phyloP scores from a whole-genome alignment of 2,113 vertebrate genomes.

The Picathartes gymnocephalus region DNA sequence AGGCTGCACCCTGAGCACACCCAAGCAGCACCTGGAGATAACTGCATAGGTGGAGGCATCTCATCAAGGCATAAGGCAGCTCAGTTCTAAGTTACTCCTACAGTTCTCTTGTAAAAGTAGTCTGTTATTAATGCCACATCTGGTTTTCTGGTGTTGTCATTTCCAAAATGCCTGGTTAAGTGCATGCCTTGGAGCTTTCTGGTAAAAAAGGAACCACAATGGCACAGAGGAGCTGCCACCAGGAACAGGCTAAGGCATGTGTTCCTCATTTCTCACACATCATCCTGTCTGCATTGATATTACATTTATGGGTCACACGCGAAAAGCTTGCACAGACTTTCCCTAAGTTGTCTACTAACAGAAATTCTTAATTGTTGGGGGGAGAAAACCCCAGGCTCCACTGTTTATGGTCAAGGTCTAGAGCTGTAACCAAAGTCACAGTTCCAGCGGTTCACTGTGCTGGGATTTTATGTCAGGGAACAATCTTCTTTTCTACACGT shows the following conservation, averaged over 20 bases:
- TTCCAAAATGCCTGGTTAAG: neutral
- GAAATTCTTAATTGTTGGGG: neutral
- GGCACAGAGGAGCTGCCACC: neutral
- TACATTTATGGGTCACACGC: neutral
- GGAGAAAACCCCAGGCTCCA: neutral
- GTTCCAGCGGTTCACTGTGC: neutral
- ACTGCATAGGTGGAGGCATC: slow-evolving; percentile 26
- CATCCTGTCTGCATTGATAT: neutral
- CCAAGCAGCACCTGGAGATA: neutral
- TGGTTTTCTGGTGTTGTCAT: neutral
- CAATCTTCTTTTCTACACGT: neutral
- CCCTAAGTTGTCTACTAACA: neutral
- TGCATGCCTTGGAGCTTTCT: neutral
- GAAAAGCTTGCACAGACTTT: neutral
- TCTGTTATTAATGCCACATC: neutral
- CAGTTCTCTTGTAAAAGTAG: neutral
- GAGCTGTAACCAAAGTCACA: neutral
- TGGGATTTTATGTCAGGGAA: neutral
- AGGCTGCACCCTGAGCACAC: neutral
- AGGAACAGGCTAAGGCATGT: neutral
- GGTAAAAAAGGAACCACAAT: neutral
- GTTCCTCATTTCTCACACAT: slow-evolving; percentile 28
- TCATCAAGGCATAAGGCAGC: slow-evolving; percentile 24
- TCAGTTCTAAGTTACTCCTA: neutral
- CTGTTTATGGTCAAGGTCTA: neutral